Base-by-base conservation (phyloP, 2,113 vertebrate genomes). In the Hypocryptadius cinnamomeus region DNA sequence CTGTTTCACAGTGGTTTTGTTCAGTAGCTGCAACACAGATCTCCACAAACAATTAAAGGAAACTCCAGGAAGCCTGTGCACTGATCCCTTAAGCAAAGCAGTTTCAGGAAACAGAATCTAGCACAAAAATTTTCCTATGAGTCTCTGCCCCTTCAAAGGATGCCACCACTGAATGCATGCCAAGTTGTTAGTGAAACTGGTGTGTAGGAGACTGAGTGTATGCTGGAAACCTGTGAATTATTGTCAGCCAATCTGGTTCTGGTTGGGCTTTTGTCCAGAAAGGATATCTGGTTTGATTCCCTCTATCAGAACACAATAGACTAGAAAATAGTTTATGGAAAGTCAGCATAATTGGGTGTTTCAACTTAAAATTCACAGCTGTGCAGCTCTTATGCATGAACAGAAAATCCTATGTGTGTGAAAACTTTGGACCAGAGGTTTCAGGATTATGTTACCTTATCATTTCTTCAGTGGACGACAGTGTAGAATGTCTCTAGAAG, bases 31-130 rank as follows among this genome's bases (percentile, higher is more conserved):
- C 3, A n/a, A 27, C 79, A 70, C 14, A 63, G 40, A 51, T 59
- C 53, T 90, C 59, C 28, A 82, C 81, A 91, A 91, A 98, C 98
- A 98, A 98, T 98, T 95, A 95, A 94, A 98, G 98, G 98, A 98
- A 98, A 93, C 85, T 80, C 84, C 85, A 84, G 96, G 95, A 97
- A 93, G 89, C 56, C 96, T 97, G 96, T 84, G 51, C 63, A 60
- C 24, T 93, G 63, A 95, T 96, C 94, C 70, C 69, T 80, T 35
- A 48, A 86, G 87, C n/a, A 53, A 85, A 90, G 42, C 9, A 23
- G 28, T 59, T 87, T 74, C 86, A 88, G 76, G 54, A 95, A 92
- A 54, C 85, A 96, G 63, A 91, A 89, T 66, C 31, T 39, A 61
- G 6, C 61, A 94, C 40, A 93, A 59, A 60, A 89, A 51, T 79